Evolutionary conservation across 2,113 vertebrate species (phyloP).

Genomic region (Cyphomyrus discorhynchus): DNA sequence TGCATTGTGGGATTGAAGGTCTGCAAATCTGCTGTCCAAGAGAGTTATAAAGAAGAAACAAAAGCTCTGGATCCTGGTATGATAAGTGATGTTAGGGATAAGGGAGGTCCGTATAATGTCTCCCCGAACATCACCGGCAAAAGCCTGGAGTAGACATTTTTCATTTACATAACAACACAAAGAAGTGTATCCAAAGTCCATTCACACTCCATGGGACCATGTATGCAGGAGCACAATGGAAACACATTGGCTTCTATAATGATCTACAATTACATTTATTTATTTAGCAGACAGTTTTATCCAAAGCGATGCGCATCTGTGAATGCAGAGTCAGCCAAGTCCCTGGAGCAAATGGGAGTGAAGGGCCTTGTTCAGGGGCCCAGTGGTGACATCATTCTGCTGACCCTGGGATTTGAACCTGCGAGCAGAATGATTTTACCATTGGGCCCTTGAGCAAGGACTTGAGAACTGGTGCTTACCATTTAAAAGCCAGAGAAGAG

Average conservation of each 20-base stretch:
- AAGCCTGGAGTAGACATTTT: not conserved
- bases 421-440: not conserved
- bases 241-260: not conserved
- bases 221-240: not conserved
- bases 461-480: not conserved
- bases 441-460: not conserved
- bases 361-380: not conserved
- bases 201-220: not conserved
- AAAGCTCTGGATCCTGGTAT: not conserved
- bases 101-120: not conserved
- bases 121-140: not conserved
- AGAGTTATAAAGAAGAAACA: slow-evolving; percentile 3
- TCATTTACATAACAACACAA: not conserved
- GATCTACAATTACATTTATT: not conserved
- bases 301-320: not conserved
- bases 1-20: not conserved
- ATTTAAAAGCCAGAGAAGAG: not conserved
- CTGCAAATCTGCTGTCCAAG: slow-evolving; percentile 14
- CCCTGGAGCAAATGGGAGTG: not conserved
- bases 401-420: not conserved
- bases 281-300: not conserved
- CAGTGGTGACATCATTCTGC: not conserved
- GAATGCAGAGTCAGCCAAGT: not conserved
- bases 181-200: not conserved
- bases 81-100: not conserved